Conservation (phyloP, 2,888 invertebrate species). For the Lottia scabra region DNA sequence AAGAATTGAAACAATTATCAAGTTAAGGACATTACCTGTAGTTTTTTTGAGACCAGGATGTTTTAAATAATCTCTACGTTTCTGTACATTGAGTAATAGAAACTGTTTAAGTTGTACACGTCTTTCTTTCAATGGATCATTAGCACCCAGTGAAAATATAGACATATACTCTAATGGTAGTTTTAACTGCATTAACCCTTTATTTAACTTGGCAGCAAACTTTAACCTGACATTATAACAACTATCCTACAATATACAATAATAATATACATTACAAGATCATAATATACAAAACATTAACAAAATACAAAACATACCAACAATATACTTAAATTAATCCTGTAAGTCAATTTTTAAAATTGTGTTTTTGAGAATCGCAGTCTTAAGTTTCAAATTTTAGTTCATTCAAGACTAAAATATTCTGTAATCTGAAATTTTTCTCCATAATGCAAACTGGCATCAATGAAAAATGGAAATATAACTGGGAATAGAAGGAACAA, state of each 20-base stretch:
- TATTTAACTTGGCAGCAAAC: constrained; percentile 92
- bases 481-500: too few species aligned
- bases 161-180: constrained; percentile 97
- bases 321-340: too few species aligned
- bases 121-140: constrained; percentile 86
- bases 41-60: constrained; percentile 37
- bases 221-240: constrained; percentile 80
- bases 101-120: constrained; percentile 77
- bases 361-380: too few species aligned
- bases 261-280: neutral
- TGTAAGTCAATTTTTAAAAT: too few species aligned
- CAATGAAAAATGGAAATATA: too few species aligned
- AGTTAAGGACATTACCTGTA: neutral
- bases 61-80: constrained; percentile 91
- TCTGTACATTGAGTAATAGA: constrained; percentile 88
- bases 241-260: constrained; percentile 61
- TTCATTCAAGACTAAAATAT: too few species aligned
- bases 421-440: too few species aligned
- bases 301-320: too few species aligned
- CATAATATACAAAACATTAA: too few species aligned
- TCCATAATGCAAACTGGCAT: too few species aligned
- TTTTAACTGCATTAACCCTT: constrained; percentile 77
- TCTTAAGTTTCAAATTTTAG: too few species aligned
- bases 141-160: constrained; percentile 90
- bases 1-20: too few species aligned